Conservation (phyloP, 2,888 invertebrate species). For the Heliconius ethilla region DNA sequence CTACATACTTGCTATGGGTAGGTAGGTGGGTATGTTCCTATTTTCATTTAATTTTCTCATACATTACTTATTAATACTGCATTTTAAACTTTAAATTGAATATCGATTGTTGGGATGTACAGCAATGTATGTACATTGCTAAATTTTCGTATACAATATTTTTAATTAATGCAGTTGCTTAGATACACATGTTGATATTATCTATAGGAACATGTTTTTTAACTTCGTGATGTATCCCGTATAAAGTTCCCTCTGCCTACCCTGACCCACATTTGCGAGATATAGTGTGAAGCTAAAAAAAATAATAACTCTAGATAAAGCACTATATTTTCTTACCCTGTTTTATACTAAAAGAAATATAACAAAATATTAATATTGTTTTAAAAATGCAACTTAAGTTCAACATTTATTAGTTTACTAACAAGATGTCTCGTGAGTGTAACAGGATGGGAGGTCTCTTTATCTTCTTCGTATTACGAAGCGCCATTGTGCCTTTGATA, state of each 20-base stretch:
- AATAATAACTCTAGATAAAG: neutral
- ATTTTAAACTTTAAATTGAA: slow-evolving; percentile 14
- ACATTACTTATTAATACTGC: slow-evolving; percentile 2
- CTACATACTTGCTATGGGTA: neutral
- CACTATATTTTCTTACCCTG: neutral
- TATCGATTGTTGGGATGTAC: slow-evolving; percentile 7
- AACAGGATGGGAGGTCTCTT: slow-evolving; percentile 9
- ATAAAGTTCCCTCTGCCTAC: no score
- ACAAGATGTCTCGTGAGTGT: neutral
- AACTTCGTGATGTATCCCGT: no score
- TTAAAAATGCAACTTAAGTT: neutral
- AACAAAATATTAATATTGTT: neutral
- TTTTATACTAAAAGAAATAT: neutral
- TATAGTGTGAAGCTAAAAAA: neutral
- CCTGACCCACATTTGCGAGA: no score
- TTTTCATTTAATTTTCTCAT: neutral
- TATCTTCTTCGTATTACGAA: slow-evolving; percentile 8
- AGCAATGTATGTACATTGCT: no score
- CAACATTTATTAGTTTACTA: slow-evolving; percentile 5
- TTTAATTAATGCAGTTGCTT: neutral
- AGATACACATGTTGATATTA: neutral
- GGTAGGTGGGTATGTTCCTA: neutral
- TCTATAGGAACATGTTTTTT: no score
- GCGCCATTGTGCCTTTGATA: slow-evolving; percentile 9
- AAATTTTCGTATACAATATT: neutral